Percentiles rank a stretch among this genome's conserved stretches.
phyloP scores from a whole-genome alignment of 2,888 invertebrate genomes.

The Dasysyrphus albostriatus region DNA sequence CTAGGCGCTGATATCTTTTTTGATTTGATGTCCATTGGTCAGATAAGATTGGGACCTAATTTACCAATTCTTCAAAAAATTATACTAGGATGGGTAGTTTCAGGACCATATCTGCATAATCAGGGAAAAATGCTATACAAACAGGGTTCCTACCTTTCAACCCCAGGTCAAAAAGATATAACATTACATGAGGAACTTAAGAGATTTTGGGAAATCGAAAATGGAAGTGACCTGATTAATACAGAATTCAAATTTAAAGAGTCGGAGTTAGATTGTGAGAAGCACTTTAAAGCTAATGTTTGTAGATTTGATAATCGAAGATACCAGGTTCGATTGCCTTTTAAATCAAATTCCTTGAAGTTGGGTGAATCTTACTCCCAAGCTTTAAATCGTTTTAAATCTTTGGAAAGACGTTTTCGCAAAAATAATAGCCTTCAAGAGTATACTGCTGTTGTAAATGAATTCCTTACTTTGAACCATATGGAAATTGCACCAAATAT shows the following conservation, averaged over 20 bases:
- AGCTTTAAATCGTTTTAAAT: not conserved
- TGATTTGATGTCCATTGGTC: too few relatives aligned
- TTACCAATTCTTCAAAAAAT: too few relatives aligned
- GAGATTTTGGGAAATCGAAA: too few relatives aligned
- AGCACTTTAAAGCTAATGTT: not conserved
- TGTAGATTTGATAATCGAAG: not conserved
- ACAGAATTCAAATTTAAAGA: not conserved
- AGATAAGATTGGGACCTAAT: too few relatives aligned
- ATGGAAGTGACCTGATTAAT: not conserved
- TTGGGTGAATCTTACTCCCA: not conserved
- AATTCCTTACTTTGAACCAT: not conserved
- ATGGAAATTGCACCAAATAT: not conserved
- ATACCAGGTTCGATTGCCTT: conserved; percentile 2
- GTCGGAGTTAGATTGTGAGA: not conserved
- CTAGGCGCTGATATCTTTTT: too few relatives aligned
- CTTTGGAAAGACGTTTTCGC: conserved; percentile 13
- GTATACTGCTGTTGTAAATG: conserved; percentile 1
- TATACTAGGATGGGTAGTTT: too few relatives aligned
- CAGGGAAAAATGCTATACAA: too few relatives aligned
- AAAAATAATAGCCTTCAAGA: not conserved
- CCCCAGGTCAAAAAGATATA: not conserved
- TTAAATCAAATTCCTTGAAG: not conserved
- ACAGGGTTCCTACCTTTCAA: too few relatives aligned
- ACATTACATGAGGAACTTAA: too few relatives aligned
- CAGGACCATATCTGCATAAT: too few relatives aligned